A percentile compares a stretch with the other conserved stretches of the same genome.
phyloP scores from a whole-genome alignment of 2,797 vertebrate species.

The Hippopotamyrus pictus region DNA sequence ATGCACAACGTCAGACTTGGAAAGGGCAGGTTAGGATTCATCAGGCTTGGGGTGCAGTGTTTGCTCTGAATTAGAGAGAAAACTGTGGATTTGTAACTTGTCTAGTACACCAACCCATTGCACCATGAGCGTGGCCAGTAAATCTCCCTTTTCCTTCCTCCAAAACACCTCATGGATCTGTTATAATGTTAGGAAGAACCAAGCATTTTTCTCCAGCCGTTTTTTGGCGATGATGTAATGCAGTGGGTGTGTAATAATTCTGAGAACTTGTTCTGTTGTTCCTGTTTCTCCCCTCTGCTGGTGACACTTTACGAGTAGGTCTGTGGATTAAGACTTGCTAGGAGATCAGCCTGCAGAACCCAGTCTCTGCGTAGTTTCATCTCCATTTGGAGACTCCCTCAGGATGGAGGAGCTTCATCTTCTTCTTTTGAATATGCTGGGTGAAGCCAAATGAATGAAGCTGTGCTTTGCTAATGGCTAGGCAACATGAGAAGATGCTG shows the following conservation, averaged over 20 bases:
- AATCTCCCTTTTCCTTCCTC: neutral
- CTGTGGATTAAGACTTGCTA: conserved; percentile 26
- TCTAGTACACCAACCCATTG: neutral
- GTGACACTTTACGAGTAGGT: conserved; percentile 40
- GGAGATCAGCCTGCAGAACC: conserved; percentile 15
- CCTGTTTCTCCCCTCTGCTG: conserved; percentile 36
- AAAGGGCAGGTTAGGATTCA: neutral
- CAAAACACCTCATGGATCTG: neutral
- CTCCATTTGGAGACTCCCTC: conserved; percentile 12
- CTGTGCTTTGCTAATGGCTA: conserved; percentile 1
- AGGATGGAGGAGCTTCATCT: conserved; percentile 22
- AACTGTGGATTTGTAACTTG: neutral
- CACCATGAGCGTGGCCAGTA: neutral
- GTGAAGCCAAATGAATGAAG: neutral
- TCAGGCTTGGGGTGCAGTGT: neutral
- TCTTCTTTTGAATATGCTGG: neutral
- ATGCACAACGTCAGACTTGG: neutral
- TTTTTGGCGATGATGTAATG: conserved; percentile 12
- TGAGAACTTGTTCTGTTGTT: conserved; percentile 43
- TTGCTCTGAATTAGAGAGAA: neutral
- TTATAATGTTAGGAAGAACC: neutral
- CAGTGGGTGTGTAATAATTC: conserved; percentile 42
- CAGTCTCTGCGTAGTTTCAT: conserved; percentile 28
- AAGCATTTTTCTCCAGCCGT: neutral
- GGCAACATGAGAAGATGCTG: neutral